A percentile compares a stretch with the other conserved stretches of the same genome.
Conservation (phyloP, 2,797 vertebrate genomes). For the Percopsis omiscomaycus region DNA sequence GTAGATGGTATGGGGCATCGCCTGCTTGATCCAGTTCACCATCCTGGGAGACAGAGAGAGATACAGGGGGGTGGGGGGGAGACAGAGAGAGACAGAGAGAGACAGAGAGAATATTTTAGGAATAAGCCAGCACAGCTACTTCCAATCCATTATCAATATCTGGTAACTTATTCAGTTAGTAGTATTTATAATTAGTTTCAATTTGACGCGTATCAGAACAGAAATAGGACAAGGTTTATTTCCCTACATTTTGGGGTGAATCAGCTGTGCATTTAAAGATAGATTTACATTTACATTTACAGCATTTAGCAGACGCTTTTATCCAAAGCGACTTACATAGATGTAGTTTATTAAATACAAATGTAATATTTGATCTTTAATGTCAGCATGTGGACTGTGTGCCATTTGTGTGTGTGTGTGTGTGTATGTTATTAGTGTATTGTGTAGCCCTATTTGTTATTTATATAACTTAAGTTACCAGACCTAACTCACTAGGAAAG, state of each 20-base stretch:
- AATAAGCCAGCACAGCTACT: neutral
- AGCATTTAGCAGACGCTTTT: no score
- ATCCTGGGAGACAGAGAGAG: constrained; percentile 50
- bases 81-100: constrained; percentile 5
- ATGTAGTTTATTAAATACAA: neutral
- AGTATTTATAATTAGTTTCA: neutral
- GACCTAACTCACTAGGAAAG: neutral
- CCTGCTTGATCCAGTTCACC: constrained; percentile 76
- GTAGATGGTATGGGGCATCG: constrained; percentile 68
- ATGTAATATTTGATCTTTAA: no score
- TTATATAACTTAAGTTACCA: neutral
- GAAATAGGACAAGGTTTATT: no score
- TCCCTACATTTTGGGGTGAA: no score
- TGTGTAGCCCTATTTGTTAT: neutral
- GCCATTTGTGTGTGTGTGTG: neutral
- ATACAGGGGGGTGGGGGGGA: neutral
- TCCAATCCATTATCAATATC: neutral
- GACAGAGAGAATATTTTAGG: constrained; percentile 1
- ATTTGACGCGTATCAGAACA: no score
- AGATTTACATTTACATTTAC: no score
- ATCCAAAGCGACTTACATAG: no score
- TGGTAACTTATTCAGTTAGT: neutral
- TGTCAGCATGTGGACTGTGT: neutral
- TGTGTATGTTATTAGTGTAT: neutral
- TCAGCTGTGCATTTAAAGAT: no score